Conservation (phyloP, 2,113 vertebrate species). For the Gorsachius goisagi region DNA sequence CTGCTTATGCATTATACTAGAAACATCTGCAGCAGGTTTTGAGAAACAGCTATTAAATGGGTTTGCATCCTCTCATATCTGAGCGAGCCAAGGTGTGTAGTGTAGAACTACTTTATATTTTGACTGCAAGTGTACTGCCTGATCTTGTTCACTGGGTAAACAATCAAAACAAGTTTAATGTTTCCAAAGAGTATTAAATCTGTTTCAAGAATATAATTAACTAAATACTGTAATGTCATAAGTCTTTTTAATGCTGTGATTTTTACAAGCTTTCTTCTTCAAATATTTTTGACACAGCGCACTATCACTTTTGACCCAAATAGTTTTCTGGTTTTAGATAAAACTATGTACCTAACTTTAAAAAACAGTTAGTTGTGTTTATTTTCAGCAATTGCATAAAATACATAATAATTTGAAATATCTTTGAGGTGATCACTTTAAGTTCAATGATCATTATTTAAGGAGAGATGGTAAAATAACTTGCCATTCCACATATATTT, state of each 20-base stretch:
- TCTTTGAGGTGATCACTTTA: background rate
- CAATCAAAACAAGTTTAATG: background rate
- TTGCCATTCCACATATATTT: background rate
- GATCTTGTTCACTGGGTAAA: background rate
- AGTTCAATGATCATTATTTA: background rate
- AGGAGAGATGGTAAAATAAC: background rate
- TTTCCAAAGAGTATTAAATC: background rate
- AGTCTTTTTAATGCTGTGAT: background rate
- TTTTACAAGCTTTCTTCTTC: background rate
- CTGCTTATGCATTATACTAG: background rate
- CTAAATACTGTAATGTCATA: background rate
- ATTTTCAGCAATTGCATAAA: background rate
- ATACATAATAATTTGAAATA: background rate
- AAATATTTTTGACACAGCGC: background rate
- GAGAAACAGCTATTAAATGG: background rate
- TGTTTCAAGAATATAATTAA: background rate
- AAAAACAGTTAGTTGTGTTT: background rate
- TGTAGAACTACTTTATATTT: background rate
- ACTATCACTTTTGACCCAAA: background rate
- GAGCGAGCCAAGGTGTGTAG: background rate
- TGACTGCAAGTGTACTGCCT: background rate
- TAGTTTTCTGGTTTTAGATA: background rate
- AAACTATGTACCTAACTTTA: background rate
- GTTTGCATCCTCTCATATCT: background rate
- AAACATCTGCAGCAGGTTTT: background rate